These are phyloP conservation scores for Alligator mississippiensis DNA, from an alignment of 2,113 vertebrate species.

Conservation along the genomic window DNA sequence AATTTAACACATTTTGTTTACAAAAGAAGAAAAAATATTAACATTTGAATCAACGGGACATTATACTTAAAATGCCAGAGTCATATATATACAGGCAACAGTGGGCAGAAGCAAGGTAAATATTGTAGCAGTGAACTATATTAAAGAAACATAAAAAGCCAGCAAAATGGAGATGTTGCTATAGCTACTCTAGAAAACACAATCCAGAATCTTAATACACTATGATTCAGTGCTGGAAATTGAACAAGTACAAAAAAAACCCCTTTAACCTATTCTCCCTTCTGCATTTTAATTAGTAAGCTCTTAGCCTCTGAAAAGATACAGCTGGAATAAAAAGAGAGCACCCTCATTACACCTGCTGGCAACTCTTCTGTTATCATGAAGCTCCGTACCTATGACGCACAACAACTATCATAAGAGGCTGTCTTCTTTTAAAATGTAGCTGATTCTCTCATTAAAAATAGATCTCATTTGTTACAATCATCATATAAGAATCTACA, in stretches of 20 bases:
- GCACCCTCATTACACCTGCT: constrained; percentile 1
- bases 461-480: neutral
- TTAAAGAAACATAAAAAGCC: neutral
- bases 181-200: constrained; percentile 28
- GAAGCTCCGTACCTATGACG: constrained; percentile 7
- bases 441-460: constrained; percentile 21
- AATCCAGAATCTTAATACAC: constrained; percentile 15
- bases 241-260: constrained; percentile 45
- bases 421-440: neutral
- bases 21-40: neutral
- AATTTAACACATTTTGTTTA: neutral
- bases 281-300: constrained; percentile 53
- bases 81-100: neutral
- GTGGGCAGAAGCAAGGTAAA: neutral
- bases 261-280: constrained; percentile 7
- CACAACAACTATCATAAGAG: neutral
- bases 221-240: constrained; percentile 26
- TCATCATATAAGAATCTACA: neutral
- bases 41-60: neutral
- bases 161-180: constrained; percentile 28
- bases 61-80: neutral
- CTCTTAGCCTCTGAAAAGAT: constrained; percentile 24
- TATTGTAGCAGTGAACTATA: neutral
- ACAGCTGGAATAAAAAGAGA: constrained; percentile 4
- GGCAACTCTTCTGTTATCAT: neutral